Base-by-base conservation (phyloP, 2,888 invertebrate genomes). In the Deilephila elpenor region DNA sequence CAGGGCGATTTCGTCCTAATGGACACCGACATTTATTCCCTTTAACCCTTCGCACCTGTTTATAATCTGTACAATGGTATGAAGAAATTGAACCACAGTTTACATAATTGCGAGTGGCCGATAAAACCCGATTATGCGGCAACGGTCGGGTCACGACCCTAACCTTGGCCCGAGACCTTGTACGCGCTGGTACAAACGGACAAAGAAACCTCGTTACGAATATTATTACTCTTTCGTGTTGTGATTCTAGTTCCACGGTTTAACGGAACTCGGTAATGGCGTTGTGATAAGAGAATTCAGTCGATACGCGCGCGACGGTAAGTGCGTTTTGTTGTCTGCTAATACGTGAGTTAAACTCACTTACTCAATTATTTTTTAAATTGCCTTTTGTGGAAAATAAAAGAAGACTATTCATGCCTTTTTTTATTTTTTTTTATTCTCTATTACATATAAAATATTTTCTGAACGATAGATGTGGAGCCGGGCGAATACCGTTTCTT, bases 191-290 rank as follows among this genome's bases (percentile, higher is more conserved):
- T 67, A 75, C 74, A 75, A 75, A 73, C 60, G 73, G 74, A 74
- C 72, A 74, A 74, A 74, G 72, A 53, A 59, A 75, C 64, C 74
- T 71, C 74, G 74, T 75, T 74, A 67, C 74, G 72, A 74, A 74
- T 74, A 74, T 74, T 73, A 71, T 74, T 73, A 71, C 74, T 59
- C 59, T 61, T 75, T 71, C 73, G 74, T 75, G 75, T 72, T 71
- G 70, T 62, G 62, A 62, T 71, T 70, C 67, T 37, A 70, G 64
- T 74, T 74, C 62, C 62, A 73, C 56, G 56, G n/a, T 32, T 59
- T 73, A 70, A 73, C 73, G 59, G 56, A 34, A 25, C 44, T 14
- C 20, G 11, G 64, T 44, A 64, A 67, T 51, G 17, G 67, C 25
- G 44, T 29, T 67, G 51, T 51, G 25, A 51, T 67, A 67, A 44